phyloP scores from a whole-genome alignment of 1,140 invertebrate species.

The Druon quercuslanigerum region DNA sequence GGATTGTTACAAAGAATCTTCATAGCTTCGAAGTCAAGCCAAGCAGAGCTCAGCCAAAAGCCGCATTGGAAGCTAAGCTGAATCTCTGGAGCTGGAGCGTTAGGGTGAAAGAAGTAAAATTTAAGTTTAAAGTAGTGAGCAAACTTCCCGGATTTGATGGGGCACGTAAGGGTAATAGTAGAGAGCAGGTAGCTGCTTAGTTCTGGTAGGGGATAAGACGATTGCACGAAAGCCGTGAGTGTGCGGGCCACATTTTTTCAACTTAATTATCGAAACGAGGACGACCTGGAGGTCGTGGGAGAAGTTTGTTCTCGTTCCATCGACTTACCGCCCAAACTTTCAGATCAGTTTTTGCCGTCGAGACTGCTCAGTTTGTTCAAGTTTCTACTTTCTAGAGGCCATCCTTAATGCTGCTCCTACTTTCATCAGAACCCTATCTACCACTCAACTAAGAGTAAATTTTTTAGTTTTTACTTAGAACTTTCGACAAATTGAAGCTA shows the following conservation, averaged over 20 bases:
- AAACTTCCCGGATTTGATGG: slow-evolving; percentile 46
- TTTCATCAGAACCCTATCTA: slow-evolving; percentile 45
- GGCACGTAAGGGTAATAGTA: slow-evolving; percentile 21
- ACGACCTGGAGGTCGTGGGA: slow-evolving; percentile 42
- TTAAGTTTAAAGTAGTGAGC: slow-evolving; percentile 36
- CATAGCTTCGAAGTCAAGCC: slow-evolving; percentile 23
- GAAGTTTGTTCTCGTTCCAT: slow-evolving; percentile 51
- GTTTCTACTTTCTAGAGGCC: slow-evolving; percentile 47
- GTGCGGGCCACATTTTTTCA: slow-evolving; percentile 64
- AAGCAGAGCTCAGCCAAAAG: slow-evolving; percentile 1
- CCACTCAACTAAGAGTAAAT: slow-evolving; percentile 37
- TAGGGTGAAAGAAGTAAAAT: slow-evolving; percentile 38
- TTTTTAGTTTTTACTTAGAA: slow-evolving; percentile 38
- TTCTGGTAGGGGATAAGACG: slow-evolving; percentile 40
- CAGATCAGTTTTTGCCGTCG: slow-evolving; percentile 49
- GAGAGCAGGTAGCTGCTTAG: slow-evolving; percentile 32
- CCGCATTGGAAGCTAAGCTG: slow-evolving; percentile 5
- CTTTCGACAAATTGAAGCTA: not conserved
- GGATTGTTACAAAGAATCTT: slow-evolving; percentile 39
- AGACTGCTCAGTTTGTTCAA: slow-evolving; percentile 40
- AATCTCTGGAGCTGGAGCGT: not conserved
- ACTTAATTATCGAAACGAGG: slow-evolving; percentile 68
- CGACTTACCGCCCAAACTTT: slow-evolving; percentile 57
- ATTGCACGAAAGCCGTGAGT: slow-evolving; percentile 53
- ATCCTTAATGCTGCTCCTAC: slow-evolving; percentile 38